phyloP scores from a whole-genome alignment of 2,797 vertebrate genomes.

The Pterois miles region DNA sequence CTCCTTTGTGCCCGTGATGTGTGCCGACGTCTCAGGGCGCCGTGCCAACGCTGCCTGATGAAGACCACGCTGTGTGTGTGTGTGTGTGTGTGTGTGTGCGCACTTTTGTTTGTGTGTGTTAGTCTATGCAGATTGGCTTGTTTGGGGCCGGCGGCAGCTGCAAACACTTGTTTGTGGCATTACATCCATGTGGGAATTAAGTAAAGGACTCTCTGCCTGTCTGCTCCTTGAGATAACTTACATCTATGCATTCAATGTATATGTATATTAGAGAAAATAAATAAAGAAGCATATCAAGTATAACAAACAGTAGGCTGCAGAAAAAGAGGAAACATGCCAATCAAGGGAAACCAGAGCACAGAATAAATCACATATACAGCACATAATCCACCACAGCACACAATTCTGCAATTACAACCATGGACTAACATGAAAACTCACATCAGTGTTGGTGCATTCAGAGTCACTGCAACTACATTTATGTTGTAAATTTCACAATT shows the following conservation, averaged over 20 bases:
- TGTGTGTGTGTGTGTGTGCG: constrained; percentile 32
- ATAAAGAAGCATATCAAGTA: background rate
- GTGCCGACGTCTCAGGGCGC: constrained; percentile 69
- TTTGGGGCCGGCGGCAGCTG: constrained; percentile 80
- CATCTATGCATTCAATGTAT: background rate
- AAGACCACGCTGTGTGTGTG: constrained; percentile 51
- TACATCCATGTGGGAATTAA: constrained; percentile 56
- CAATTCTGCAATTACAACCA: background rate
- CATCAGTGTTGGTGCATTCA: background rate
- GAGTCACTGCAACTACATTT: constrained; percentile 8
- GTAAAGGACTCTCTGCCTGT: background rate
- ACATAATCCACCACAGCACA: background rate
- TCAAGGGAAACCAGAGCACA: background rate
- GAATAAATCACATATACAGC: background rate
- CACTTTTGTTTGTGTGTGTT: constrained; percentile 25
- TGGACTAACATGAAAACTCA: background rate
- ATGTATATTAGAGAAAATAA: background rate
- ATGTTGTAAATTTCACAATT: background rate
- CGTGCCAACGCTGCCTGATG: constrained; percentile 67
- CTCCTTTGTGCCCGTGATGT: constrained; percentile 74
- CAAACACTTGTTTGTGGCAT: constrained; percentile 73
- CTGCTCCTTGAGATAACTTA: background rate
- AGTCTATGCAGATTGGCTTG: constrained; percentile 78
- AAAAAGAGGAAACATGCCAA: background rate
- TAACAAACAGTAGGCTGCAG: background rate